A percentile compares a stretch with the other conserved stretches of the same genome.
Conservation (phyloP, 2,797 vertebrate genomes). For the Tadarida brasiliensis region DNA sequence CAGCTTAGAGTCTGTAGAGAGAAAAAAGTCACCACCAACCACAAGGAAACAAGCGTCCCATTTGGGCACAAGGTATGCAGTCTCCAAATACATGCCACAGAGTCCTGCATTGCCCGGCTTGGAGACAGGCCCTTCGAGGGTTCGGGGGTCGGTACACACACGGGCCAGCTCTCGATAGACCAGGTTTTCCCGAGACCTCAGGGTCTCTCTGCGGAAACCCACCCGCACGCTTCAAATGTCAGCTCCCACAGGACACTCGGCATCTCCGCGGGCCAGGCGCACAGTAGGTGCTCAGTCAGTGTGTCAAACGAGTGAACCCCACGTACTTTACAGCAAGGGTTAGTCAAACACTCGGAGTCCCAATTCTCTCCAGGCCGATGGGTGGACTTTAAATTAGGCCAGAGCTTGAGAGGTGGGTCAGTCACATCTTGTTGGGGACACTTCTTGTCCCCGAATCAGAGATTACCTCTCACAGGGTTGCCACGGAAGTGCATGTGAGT, state of each 20-base stretch:
- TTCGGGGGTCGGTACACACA: too few species aligned
- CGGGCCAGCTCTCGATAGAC: background rate
- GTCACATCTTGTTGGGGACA: background rate
- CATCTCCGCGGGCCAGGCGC: background rate
- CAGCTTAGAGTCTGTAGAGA: background rate
- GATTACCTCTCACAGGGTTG: background rate
- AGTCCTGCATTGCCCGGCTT: too few species aligned
- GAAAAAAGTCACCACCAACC: background rate
- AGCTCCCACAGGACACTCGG: background rate
- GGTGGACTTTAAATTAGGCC: background rate
- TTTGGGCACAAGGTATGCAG: too few species aligned
- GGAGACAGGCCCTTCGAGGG: background rate
- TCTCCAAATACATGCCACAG: background rate
- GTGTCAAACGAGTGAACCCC: background rate
- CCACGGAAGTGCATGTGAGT: fast-evolving
- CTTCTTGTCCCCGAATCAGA: background rate
- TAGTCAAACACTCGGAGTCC: background rate
- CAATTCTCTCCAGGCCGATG: background rate
- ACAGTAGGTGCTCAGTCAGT: background rate
- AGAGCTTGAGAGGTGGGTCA: background rate
- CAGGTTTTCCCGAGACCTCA: background rate
- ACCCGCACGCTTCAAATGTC: background rate
- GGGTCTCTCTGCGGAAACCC: background rate
- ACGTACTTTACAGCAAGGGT: background rate
- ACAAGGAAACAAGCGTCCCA: background rate